A percentile compares a stretch with the other conserved stretches of the same genome.
These are phyloP conservation scores for Syndactyla subalaris DNA, from an alignment of 2,797 vertebrate genomes.

Conservation along the genomic window DNA sequence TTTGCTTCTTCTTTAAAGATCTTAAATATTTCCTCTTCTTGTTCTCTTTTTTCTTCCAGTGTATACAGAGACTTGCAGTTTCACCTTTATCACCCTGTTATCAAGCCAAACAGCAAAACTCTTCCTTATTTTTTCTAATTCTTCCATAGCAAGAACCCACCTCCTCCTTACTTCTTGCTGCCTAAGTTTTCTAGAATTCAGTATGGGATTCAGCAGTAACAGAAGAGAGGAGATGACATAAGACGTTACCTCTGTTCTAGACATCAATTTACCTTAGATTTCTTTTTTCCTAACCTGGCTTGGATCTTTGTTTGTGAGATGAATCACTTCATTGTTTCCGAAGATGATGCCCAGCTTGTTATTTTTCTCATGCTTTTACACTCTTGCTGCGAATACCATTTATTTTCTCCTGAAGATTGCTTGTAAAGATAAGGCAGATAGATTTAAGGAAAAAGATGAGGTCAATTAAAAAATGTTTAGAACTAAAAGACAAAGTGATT, in stretches of 20 bases:
- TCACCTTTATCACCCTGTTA: not conserved
- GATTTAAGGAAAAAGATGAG: not conserved
- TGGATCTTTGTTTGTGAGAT: not conserved
- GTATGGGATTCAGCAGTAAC: not conserved
- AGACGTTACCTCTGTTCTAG: not conserved
- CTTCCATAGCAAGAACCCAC: not conserved
- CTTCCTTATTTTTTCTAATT: not conserved
- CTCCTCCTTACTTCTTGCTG: not conserved
- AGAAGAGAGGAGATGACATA: not conserved
- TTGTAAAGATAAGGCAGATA: not conserved
- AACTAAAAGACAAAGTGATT: not conserved
- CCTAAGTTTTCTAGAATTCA: not conserved
- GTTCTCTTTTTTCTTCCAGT: not conserved
- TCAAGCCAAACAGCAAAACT: not conserved
- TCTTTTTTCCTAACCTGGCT: not conserved
- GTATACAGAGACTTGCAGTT: not conserved
- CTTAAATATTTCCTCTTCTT: not conserved
- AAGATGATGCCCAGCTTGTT: not conserved
- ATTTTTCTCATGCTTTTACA: not conserved
- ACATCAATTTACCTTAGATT: not conserved
- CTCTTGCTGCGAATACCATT: not conserved
- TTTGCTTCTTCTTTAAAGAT: not conserved
- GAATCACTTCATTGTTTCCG: not conserved
- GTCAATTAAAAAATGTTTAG: not conserved
- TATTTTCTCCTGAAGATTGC: not conserved